Base-by-base conservation (phyloP, 1,140 invertebrate species). In the Drosophila oshimai region DNA sequence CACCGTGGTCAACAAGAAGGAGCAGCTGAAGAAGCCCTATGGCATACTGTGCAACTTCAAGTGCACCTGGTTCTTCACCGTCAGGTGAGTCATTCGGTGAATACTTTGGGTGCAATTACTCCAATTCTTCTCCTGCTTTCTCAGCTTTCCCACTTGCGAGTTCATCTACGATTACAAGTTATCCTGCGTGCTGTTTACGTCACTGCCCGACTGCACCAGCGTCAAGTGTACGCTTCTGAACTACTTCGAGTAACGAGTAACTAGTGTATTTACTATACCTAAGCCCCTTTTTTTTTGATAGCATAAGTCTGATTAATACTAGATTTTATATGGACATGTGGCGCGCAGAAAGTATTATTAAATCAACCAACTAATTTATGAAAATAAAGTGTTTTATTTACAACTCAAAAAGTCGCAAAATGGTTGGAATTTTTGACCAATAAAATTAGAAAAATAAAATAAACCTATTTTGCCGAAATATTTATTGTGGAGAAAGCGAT, bases 21-120 rank as follows among this genome's bases (percentile, higher is more conserved):
- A 90, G 73, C 86, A 90, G 61, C 51, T 90, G 54, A 90, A 90
- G 73, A 90, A 90, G 69, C 89, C 89, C n/a, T 90, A 90, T 28
- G 89, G 89, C 60, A 90, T 90, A 39, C 34, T 90, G 37, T 90
- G 89, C 69, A 90, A 90, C 69, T 90, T 90, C 51, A 90, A 90
- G 64, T 90, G 89, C 70, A 90, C 89, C 62, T 90, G 86, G 89
- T 89, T 90, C 70, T 90, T 90, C 67, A 90, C 86, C 71, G 83
- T 80, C 71, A 90, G 64, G 89, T 90, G 50, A 51, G 50, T 39
- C 6, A 9, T 13, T 9, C 6, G 3, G 1, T n/a, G n/a, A n/a
- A n/a, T n/a, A n/a, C n/a, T n/a, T n/a, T n/a, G n/a, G n/a, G n/a
- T n/a, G n/a, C n/a, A n/a, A n/a, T n/a, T n/a, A n/a, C 20, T 2